Conservation (phyloP, 2,797 vertebrate species). For the Tapirus indicus region DNA sequence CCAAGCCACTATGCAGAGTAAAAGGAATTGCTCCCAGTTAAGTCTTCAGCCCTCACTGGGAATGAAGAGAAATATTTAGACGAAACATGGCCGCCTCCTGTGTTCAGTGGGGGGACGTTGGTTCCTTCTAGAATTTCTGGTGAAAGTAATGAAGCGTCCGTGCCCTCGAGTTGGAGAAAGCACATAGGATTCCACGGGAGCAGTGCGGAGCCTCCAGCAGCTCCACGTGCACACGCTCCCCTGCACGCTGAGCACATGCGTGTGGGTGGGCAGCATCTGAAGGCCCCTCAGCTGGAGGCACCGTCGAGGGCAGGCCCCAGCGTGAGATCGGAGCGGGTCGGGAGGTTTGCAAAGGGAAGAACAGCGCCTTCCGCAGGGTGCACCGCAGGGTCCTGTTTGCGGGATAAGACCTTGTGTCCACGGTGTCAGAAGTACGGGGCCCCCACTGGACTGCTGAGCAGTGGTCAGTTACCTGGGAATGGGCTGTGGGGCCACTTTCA, state of each 20-base stretch:
- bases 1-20: not conserved
- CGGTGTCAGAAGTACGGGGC: not conserved
- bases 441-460: not conserved
- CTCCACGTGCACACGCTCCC: not conserved
- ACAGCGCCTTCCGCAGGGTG: too few relatives aligned
- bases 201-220: not conserved
- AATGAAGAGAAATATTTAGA: not conserved
- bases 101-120: not conserved
- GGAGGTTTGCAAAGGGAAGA: not conserved
- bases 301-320: not conserved
- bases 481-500: not conserved
- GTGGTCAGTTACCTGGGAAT: not conserved
- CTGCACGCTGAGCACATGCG: not conserved
- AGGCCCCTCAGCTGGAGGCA: not conserved
- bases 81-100: not conserved
- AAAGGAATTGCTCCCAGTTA: not conserved
- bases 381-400: not conserved
- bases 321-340: too few relatives aligned
- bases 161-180: not conserved
- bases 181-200: not conserved
- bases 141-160: not conserved
- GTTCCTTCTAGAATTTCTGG: not conserved
- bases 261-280: not conserved
- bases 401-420: not conserved
- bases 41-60: not conserved